Conservation (phyloP, 2,888 invertebrate genomes). For the Timema cristinae region DNA sequence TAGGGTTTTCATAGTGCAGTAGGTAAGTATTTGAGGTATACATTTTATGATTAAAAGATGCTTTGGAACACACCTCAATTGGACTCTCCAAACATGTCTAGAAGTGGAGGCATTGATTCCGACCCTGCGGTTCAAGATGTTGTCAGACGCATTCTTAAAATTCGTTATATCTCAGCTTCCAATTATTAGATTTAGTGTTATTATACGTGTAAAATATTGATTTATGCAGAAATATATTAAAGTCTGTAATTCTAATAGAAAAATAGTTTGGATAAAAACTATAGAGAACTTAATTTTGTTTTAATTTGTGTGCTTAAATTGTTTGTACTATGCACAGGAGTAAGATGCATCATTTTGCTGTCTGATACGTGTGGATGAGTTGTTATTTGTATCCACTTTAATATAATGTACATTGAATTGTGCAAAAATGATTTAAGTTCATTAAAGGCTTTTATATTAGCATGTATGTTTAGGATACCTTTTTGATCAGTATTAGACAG, state of each 20-base stretch:
- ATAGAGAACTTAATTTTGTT: background rate
- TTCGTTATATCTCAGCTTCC: background rate
- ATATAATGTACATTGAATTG: too few relatives aligned
- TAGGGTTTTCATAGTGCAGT: too few relatives aligned
- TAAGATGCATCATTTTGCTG: background rate
- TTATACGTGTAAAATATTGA: background rate
- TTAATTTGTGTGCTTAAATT: too few relatives aligned
- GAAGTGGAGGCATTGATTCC: background rate
- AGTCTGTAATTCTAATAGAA: background rate
- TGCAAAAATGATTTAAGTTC: background rate
- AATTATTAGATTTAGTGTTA: background rate
- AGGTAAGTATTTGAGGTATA: too few relatives aligned
- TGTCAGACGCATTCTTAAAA: too few relatives aligned
- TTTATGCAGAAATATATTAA: background rate
- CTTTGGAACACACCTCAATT: background rate
- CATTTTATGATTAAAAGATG: background rate
- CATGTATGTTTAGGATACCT: background rate
- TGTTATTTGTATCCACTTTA: background rate
- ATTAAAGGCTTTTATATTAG: too few relatives aligned
- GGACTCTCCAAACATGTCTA: background rate
- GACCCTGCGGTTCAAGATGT: background rate
- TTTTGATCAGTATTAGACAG: background rate
- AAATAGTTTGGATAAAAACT: background rate
- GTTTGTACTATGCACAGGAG: too few relatives aligned
- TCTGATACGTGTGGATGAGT: background rate